Conservation (phyloP, 2,113 vertebrate genomes). For the Cervus canadensis region DNA sequence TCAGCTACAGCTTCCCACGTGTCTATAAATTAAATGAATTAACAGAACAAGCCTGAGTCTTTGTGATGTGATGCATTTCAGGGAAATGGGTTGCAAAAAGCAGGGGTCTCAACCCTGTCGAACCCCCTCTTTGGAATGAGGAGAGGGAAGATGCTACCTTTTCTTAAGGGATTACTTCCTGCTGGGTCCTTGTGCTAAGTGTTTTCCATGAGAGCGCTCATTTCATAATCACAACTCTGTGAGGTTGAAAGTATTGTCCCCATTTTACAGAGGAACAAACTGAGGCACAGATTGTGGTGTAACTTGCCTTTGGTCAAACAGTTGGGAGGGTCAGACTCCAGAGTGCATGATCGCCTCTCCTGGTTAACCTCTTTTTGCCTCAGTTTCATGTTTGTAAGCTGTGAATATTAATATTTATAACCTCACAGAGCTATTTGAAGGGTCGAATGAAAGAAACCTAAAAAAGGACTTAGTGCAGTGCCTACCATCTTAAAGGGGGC, state of each 20-base stretch:
- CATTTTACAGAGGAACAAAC: background rate
- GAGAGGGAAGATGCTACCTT: background rate
- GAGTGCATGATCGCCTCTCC: background rate
- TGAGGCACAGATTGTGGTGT: background rate
- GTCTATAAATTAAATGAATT: slow-evolving; percentile 27
- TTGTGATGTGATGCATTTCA: background rate
- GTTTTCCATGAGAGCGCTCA: background rate
- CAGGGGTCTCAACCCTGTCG: background rate
- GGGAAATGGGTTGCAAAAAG: background rate
- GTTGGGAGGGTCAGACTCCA: background rate
- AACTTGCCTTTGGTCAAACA: background rate
- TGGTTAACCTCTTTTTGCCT: background rate
- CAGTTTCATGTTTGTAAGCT: background rate
- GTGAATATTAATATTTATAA: background rate
- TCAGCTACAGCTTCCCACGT: background rate
- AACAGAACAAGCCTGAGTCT: background rate
- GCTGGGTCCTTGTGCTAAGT: background rate
- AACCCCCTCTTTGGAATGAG: background rate
- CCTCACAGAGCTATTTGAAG: background rate
- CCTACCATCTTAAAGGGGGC: background rate
- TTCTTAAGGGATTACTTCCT: background rate
- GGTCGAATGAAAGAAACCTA: background rate
- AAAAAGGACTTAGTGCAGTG: background rate
- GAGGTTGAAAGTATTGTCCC: background rate
- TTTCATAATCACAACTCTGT: background rate